Conservation (phyloP, 2,797 vertebrate species). For the Peromyscus melanophrys region DNA sequence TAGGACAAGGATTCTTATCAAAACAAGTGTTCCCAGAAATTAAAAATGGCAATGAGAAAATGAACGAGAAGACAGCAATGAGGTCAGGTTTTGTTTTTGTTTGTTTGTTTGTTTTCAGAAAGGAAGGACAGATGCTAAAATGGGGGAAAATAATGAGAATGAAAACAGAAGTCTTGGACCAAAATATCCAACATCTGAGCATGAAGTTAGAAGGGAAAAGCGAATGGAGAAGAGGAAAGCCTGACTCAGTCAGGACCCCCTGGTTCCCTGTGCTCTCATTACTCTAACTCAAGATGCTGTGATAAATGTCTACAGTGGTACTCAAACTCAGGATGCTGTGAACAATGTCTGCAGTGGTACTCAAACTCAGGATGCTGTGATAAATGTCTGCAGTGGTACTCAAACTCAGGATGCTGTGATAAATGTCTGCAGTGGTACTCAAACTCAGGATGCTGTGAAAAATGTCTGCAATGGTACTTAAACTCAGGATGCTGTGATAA, state of each 20-base stretch:
- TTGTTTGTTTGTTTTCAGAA: not conserved
- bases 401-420: no score
- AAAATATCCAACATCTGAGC: not conserved
- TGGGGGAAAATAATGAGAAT: not conserved
- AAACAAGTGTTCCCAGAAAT: not conserved
- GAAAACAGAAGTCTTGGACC: not conserved
- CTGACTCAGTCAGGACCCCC: not conserved
- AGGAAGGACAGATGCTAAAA: not conserved
- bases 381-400: no score
- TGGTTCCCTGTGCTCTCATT: accelerated
- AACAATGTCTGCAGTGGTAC: no score
- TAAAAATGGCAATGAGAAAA: not conserved
- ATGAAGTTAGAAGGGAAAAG: not conserved
- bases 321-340: not conserved
- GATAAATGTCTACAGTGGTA: no score
- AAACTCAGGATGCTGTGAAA: no score
- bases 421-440: no score
- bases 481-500: no score
- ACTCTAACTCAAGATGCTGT: not conserved
- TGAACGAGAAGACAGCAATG: not conserved
- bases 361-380: no score
- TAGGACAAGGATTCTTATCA: not conserved
- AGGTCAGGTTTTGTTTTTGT: not conserved
- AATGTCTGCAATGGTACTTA: no score
- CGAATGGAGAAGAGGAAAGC: not conserved